Conservation (phyloP, 2,113 vertebrate genomes). For the Rhynchomys soricoides region DNA sequence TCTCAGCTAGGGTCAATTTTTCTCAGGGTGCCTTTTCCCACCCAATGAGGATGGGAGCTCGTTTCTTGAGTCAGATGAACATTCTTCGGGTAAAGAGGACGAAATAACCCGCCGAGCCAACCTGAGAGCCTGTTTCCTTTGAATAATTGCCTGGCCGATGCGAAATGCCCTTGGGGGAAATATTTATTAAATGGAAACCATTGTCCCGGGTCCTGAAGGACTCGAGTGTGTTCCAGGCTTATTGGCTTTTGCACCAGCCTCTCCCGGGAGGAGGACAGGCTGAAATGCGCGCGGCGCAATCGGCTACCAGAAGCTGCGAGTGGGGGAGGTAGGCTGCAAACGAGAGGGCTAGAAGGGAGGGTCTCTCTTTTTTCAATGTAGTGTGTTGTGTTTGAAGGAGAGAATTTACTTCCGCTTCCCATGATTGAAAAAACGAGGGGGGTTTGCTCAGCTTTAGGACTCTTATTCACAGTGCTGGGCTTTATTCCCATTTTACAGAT, state of each 20-base stretch:
- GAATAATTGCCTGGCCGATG: constrained; percentile 90
- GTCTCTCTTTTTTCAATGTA: not conserved
- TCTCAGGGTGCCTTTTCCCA: constrained; percentile 30
- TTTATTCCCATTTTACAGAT: constrained; percentile 61
- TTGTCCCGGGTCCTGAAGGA: constrained; percentile 86
- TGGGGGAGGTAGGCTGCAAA: not conserved
- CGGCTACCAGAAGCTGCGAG: not conserved
- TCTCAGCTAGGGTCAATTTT: not conserved
- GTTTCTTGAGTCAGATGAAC: constrained; percentile 54
- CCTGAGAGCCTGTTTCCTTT: constrained; percentile 84
- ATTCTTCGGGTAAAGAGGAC: constrained; percentile 78
- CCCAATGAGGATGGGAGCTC: not conserved
- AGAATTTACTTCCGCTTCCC: not conserved
- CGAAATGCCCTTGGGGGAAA: constrained; percentile 89
- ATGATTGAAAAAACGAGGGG: not conserved
- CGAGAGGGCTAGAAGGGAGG: not conserved
- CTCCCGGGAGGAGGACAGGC: constrained; percentile 79
- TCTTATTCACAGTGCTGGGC: not conserved
- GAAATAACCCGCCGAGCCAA: constrained; percentile 82
- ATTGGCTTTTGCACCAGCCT: constrained; percentile 87
- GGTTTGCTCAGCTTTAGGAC: not conserved
- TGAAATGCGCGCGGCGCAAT: not conserved
- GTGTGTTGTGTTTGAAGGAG: not conserved
- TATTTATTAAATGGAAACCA: constrained; percentile 94
- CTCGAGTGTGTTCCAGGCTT: constrained; percentile 81